Conservation (phyloP, 2,888 invertebrate genomes). For the Chaetoderma sp. region DNA sequence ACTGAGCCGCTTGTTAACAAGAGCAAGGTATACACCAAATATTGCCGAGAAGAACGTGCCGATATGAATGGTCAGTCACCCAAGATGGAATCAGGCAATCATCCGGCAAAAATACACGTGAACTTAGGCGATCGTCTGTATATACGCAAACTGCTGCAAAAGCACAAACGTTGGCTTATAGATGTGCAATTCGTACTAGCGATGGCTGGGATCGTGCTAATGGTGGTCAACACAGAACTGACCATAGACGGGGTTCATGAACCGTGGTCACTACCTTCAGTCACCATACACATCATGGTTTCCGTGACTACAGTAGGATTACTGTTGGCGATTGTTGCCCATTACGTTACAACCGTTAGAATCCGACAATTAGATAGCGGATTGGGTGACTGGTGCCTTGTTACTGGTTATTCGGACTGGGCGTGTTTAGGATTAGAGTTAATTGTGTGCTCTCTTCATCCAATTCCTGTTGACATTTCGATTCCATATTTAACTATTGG, state of each 20-base stretch:
- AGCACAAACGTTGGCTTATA: constrained; percentile 44
- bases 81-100: too few relatives aligned
- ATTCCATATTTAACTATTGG: constrained; percentile 38
- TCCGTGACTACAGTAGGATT: constrained; percentile 46
- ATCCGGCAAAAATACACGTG: too few relatives aligned
- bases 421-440: constrained; percentile 43
- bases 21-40: background rate
- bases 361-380: constrained; percentile 48
- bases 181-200: constrained; percentile 49
- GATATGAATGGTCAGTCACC: too few relatives aligned
- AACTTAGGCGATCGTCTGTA: constrained; percentile 48
- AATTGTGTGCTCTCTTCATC: constrained; percentile 50
- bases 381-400: constrained; percentile 48
- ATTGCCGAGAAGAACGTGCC: too few relatives aligned
- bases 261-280: constrained; percentile 38
- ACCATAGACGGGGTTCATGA: constrained; percentile 38
- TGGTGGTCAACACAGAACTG: constrained; percentile 57
- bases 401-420: constrained; percentile 44
- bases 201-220: constrained; percentile 47
- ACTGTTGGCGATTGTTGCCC: constrained; percentile 45
- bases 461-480: constrained; percentile 51
- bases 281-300: constrained; percentile 44
- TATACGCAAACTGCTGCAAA: constrained; percentile 47
- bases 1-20: background rate
- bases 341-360: constrained; percentile 46